Evolutionary conservation across 2,113 vertebrate species (phyloP), one percentile per base, ranked within the genome.

Genomic region (Motacilla tschutschensis): DNA sequence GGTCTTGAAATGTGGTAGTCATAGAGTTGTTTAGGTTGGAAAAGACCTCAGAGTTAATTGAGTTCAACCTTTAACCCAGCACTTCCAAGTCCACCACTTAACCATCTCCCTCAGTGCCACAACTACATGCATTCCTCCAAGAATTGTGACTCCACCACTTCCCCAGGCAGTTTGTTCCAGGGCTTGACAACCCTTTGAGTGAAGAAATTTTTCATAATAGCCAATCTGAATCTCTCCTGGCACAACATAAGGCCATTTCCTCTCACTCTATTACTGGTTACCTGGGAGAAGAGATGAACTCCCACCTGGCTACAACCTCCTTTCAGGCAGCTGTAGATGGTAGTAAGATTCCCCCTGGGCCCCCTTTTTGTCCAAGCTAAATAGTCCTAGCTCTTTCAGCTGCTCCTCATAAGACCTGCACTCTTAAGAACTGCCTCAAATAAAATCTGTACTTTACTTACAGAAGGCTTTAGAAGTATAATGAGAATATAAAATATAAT

Each of bases 111-210:
- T 28, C 20, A 24, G 6, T 31, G 14, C 26, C 31, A 40, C 17
- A 11, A 46, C 20, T 29, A 25, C 5, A 1, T 1, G 0, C 33
- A 58, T 36, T 15, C 10, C 21, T 48, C 22, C 9, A 54, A 15
- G 48, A 19, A 54, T 48, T 12, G 21, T 3, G 4, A 63, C 19
- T 59, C 15, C 1, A 51, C 19, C 18, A 25, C 24, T 51, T 63
- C 38, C 33, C 67, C 26, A 43, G 11, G 7, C 26, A 63, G 25
- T 19, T n/a, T 36, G 5, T 36, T 63, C 31, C 47, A 76, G 3
- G 20, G 17, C 12, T 24, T 35, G 12, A 59, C 9, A 50, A 43
- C 10, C 3, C 12, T 75, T 71, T 15, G 2, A 5, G 31, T 35
- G 21, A 70, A 33, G 3, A 47, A 35, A 5, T 22, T 35, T 43